Conservation (phyloP, 2,113 vertebrate species). For the Orycteropus afer region DNA sequence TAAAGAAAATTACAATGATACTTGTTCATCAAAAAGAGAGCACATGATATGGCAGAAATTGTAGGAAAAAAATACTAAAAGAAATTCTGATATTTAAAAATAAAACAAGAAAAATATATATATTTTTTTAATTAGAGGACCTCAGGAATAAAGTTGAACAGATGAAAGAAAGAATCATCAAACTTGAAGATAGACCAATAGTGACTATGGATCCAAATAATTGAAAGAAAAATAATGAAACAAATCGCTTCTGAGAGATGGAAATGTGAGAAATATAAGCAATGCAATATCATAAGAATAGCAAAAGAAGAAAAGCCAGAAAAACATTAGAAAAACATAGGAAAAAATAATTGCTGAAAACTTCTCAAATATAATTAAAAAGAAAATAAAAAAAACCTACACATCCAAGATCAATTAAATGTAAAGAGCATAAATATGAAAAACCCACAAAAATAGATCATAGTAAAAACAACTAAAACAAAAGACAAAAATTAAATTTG, state of each 20-base stretch:
- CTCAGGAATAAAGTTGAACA: not conserved
- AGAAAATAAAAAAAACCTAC: not conserved
- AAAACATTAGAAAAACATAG: not conserved
- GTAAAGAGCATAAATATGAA: not conserved
- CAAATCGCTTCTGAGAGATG: not conserved
- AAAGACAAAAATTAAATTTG: not conserved
- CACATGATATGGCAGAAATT: no score
- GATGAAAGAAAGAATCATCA: not conserved
- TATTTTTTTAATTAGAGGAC: no score
- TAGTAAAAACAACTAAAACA: not conserved
- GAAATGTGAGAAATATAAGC: not conserved
- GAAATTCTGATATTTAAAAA: no score
- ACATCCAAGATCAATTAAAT: not conserved
- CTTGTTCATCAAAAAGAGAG: no score
- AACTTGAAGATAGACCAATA: not conserved
- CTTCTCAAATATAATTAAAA: not conserved
- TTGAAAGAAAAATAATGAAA: not conserved
- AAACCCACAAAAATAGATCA: not conserved
- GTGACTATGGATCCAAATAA: not conserved
- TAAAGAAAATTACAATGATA: no score
- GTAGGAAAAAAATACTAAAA: no score
- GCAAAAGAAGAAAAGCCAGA: not conserved
- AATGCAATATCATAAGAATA: no score
- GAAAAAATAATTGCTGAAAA: no score
- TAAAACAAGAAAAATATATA: no score